Conservation (phyloP, 2,113 vertebrate species). For the Nanorana parkeri region DNA sequence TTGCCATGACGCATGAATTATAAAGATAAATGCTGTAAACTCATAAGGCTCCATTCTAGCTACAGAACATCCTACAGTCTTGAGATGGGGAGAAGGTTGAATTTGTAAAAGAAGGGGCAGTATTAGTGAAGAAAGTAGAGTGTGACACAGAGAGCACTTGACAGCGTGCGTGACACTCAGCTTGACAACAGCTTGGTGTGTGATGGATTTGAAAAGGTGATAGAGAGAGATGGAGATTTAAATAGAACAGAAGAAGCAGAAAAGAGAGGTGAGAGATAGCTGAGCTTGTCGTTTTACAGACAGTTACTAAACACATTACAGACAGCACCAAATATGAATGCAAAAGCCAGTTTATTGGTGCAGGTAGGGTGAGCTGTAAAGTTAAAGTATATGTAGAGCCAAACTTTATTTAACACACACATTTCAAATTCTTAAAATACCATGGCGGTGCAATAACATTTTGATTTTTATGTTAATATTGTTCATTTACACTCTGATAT, state of each 20-base stretch:
- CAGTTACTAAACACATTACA: too few species aligned
- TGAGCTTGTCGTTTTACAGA: too few species aligned
- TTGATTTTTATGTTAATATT: too few species aligned
- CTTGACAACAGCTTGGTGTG: background rate
- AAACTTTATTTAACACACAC: too few species aligned
- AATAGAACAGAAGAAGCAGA: background rate
- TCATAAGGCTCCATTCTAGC: background rate
- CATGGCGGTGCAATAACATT: too few species aligned
- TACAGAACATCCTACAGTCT: conserved; percentile 17
- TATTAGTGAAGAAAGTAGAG: background rate
- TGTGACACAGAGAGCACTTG: background rate
- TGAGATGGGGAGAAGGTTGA: background rate
- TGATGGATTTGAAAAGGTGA: conserved; percentile 5
- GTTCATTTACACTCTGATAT: too few species aligned
- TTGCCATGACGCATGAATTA: conserved; percentile 11
- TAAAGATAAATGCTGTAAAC: conserved; percentile 4
- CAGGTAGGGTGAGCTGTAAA: too few species aligned
- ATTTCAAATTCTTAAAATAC: too few species aligned
- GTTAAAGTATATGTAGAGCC: too few species aligned
- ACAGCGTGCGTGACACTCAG: background rate
- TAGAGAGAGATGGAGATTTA: background rate
- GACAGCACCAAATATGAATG: too few species aligned
- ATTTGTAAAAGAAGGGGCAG: background rate
- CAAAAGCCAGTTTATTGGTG: too few species aligned
- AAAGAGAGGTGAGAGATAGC: background rate